phyloP scores from a whole-genome alignment of 2,888 invertebrate genomes.

The Trachelus stipa region DNA sequence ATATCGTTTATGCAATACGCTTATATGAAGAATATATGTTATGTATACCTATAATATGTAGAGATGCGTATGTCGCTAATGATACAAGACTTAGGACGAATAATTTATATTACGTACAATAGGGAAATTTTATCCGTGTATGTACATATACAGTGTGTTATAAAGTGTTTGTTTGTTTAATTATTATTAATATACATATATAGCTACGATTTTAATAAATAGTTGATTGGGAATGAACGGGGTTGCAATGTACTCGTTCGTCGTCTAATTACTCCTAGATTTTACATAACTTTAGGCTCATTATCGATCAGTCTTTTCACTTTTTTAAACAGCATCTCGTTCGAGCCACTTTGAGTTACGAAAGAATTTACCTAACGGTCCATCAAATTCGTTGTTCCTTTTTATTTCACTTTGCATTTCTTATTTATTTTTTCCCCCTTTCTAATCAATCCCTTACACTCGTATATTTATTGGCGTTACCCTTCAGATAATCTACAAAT shows the following conservation, averaged over 20 bases:
- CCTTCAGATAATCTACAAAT: neutral
- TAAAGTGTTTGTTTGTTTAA: neutral
- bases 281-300: constrained; percentile 30
- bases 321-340: constrained; percentile 23
- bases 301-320: constrained; percentile 49
- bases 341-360: neutral
- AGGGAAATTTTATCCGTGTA: constrained; percentile 25
- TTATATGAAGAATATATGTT: neutral
- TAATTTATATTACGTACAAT: constrained; percentile 51
- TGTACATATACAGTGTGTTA: constrained; percentile 9
- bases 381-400: neutral
- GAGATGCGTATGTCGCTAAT: neutral
- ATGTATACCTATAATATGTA: neutral
- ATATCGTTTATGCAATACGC: neutral
- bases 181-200: neutral
- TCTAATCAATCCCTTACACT: neutral
- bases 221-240: neutral
- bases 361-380: neutral
- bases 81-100: constrained; percentile 21
- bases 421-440: neutral
- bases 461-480: neutral
- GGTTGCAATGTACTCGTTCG: neutral
- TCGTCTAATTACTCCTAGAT: neutral
- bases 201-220: neutral
- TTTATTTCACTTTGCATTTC: neutral